Base-by-base conservation (phyloP, 2,113 vertebrate genomes). In the Dolichotis patagonum region DNA sequence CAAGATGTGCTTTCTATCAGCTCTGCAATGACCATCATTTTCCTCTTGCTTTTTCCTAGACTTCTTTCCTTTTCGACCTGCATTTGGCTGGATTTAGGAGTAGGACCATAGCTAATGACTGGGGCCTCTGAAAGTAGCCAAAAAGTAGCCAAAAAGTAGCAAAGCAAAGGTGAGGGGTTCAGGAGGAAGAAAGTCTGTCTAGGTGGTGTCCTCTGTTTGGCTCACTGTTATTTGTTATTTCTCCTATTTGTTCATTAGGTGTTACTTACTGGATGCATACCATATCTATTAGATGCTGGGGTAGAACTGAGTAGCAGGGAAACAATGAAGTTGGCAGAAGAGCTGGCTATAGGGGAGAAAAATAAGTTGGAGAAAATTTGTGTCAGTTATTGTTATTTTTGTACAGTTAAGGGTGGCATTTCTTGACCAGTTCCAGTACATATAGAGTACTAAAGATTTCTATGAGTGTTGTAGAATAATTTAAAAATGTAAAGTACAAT, bases 291-390 rank as follows among this genome's bases (percentile, higher is more conserved):
- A 88, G 38, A 65, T 2, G 52, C 2, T 86, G 49, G 14, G 38
- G 83, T 62, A 96, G 16, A 81, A 94, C 35, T 41, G 62, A 77
- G 49, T 10, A 71, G 11, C 41, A 83, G 84, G 69, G 7, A 84
- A 52, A 73, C 46, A 96, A 96, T 22, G n/a, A 86, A 52, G 67
- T 65, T 81, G 81, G 35, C 14, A 56, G 85, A 54, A 78, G 17
- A 75, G 43, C 17, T 58, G 73, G 88, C 19, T 17, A 10, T 28
- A 54, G 60, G 7, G 35, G 54, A 56, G 52, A 81, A 20, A 88
- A 94, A 92, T 32, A 90, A 62, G 60, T 83, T 54, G 82, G 77
- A 89, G 78, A 93, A 94, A 80, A 75, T 71, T 20, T 26, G 20
- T 92, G 30, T 91, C 12, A 54, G 71, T 81, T 41, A 62, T 62